Evolutionary conservation across 2,888 invertebrate species (phyloP), one percentile per base, ranked within the genome.

Genomic region (Apeira syringaria): DNA sequence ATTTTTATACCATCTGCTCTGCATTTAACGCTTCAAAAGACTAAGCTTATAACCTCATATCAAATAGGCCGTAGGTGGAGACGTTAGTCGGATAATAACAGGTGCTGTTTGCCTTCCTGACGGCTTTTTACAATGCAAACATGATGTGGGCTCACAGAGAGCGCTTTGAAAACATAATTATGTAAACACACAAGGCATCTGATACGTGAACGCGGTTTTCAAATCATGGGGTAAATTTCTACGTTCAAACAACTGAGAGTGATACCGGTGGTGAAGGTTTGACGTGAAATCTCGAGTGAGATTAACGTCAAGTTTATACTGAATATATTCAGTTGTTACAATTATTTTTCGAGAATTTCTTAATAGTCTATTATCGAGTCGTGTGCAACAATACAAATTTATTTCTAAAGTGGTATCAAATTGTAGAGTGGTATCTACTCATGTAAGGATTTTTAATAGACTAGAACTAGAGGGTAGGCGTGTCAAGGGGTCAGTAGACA

Each of bases 81-180:
- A 44, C 56, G 58, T 57, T 70, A 70, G 62, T 58, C 61, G 59
- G 66, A 73, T 74, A 70, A 70, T 74, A 68, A 58, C 66, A 54
- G 48, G 53, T 58, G 40, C 32, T 72, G 74, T 74, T 78, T 72
- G 61, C 64, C 54, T 56, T 54, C 50, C 50, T 52, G 54, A 32
- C 49, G 56, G 74, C 73, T 74, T 78, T 80, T 74, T 75, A 64
- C 66, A 65, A 66, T 44, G 65, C 56, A 74, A 80, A 76, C 74
- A 76, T 44, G 48, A 48, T 44, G 54, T 50, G 47, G 53, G 53
- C 36, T 24, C 42, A 53, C 55, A 42, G 39, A 46, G 52, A 9
- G 50, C 52, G 49, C 53, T 55, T 63, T 57, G 47, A 59, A 60
- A 66, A 59, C 59, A 51, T 51, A 61, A 56, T 50, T 53, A 53